Evolutionary conservation across 2,888 invertebrate genomes (phyloP).

Genomic region (Sinohyriopsis cumingii): DNA sequence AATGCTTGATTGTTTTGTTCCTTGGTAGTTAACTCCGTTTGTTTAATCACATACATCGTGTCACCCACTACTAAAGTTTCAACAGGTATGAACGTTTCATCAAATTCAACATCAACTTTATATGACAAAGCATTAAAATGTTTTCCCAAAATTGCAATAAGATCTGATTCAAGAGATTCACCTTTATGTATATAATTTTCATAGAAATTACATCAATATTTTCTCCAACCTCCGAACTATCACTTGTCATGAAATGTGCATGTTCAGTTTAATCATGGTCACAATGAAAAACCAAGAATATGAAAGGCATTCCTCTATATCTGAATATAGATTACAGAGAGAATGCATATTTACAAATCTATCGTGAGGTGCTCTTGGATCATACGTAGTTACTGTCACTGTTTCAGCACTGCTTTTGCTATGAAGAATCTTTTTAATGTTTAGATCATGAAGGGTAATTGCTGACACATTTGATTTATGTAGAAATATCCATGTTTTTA

Average conservation of each 20-base stretch:
- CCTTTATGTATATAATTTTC: not conserved
- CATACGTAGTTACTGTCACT: too few species aligned
- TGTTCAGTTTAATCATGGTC: not conserved
- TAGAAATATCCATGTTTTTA: too few species aligned
- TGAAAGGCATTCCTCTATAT: too few species aligned
- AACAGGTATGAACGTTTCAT: not conserved
- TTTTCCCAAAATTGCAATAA: not conserved
- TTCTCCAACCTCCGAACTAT: not conserved
- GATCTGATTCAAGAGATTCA: not conserved
- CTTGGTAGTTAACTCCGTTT: not conserved
- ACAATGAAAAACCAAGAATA: too few species aligned
- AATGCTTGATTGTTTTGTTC: not conserved
- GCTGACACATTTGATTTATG: too few species aligned
- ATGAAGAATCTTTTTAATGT: too few species aligned
- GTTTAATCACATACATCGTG: not conserved
- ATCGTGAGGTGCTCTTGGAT: too few species aligned
- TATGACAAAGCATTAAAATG: not conserved
- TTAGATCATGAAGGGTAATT: too few species aligned
- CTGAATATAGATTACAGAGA: too few species aligned
- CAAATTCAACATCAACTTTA: not conserved
- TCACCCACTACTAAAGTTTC: not conserved
- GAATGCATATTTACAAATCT: not conserved
- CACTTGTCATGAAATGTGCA: not conserved
- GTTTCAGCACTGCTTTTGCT: too few species aligned
- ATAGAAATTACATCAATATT: too few species aligned